phyloP scores from a whole-genome alignment of 2,797 vertebrate species.

The Hemitrygon akajei region DNA sequence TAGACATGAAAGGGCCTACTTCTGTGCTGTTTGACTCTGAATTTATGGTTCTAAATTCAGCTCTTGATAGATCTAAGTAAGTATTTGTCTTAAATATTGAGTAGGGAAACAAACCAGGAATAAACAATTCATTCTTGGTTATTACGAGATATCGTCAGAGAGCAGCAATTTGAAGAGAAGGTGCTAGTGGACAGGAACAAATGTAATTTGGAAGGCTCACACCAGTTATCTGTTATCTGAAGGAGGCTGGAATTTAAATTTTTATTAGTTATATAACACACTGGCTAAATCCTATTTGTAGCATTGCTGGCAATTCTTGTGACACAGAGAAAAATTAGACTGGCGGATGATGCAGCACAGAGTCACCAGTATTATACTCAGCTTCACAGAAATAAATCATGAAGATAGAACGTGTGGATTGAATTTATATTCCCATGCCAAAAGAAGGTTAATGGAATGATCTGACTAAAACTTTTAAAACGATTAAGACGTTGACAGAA shows the following conservation, averaged over 20 bases:
- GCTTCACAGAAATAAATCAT: too few relatives aligned
- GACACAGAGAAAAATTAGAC: neutral
- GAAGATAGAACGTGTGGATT: too few relatives aligned
- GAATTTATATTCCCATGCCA: too few relatives aligned
- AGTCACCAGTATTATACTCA: too few relatives aligned
- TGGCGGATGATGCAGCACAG: too few relatives aligned
- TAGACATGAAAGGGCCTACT: too few relatives aligned
- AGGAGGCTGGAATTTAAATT: neutral
- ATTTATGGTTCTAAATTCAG: neutral
- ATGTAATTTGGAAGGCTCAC: neutral
- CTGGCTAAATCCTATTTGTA: neutral
- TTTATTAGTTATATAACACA: neutral
- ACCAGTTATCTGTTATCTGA: neutral
- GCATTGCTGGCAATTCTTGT: neutral
- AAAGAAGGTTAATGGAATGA: too few relatives aligned
- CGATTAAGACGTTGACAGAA: too few relatives aligned
- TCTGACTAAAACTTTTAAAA: too few relatives aligned
- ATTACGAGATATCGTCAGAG: neutral
- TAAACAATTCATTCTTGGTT: neutral
- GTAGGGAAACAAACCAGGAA: neutral
- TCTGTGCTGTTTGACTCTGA: too few relatives aligned
- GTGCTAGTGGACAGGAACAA: neutral
- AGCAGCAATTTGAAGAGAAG: neutral
- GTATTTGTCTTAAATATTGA: neutral
- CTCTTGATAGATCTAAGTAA: neutral